phyloP scores from a whole-genome alignment of 2,888 invertebrate genomes.

The Poecilobothrus nobilitatus region DNA sequence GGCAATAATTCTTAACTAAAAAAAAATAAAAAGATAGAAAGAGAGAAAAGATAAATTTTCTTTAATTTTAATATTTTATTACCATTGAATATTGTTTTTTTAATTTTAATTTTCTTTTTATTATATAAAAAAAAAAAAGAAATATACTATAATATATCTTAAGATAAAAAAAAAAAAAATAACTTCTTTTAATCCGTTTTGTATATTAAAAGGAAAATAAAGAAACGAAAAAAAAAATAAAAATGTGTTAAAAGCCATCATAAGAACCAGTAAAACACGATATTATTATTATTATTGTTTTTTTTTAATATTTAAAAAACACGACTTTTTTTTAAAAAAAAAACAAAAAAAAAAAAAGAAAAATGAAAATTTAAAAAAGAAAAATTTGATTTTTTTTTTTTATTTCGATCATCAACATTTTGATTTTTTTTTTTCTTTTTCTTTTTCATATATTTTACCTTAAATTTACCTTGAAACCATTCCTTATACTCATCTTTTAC shows the following conservation, averaged over 20 bases:
- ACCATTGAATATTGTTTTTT: not conserved
- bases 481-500: too few relatives aligned
- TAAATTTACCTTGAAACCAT: too few relatives aligned
- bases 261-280: slow-evolving; percentile 2
- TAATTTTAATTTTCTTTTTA: not conserved
- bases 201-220: not conserved
- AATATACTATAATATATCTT: not conserved
- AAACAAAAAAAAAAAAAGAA: too few relatives aligned
- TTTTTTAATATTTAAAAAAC: too few relatives aligned
- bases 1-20: too few relatives aligned
- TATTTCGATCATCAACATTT: not conserved
- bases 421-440: not conserved
- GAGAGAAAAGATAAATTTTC: too few relatives aligned
- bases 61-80: too few relatives aligned
- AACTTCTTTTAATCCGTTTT: not conserved
- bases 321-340: too few relatives aligned
- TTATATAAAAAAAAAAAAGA: not conserved
- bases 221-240: not conserved
- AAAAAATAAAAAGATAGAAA: too few relatives aligned
- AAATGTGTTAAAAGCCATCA: not conserved
- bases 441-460: too few relatives aligned
- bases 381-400: not conserved
- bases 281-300: not conserved
- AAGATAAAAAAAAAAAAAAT: not conserved
- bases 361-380: not conserved